Evolutionary conservation across 2,888 invertebrate species (phyloP), one percentile per base, ranked within the genome.

Genomic region (Oscheius sp.): DNA sequence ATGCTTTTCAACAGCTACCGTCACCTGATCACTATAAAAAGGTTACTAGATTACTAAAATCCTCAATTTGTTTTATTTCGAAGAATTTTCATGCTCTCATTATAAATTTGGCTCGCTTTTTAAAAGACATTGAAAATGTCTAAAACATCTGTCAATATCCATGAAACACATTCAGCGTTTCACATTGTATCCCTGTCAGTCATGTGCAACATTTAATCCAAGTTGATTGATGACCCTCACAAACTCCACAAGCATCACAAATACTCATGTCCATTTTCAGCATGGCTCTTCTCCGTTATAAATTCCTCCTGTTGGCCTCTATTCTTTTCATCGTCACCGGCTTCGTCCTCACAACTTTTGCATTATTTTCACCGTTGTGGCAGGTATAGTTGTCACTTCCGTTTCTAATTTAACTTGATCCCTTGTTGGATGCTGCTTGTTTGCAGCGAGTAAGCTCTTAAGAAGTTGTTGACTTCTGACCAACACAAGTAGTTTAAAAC

Each of bases 331-430:
- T 80, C 32, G 70, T 77, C 14, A 33, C 73, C 9, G 80, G 77
- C 0, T 67, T 80, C 1, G 36, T 78, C 1, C 72, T 80, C 8
- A 78, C 80, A 9, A 75, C 71, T 2, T 75, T 78, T 63, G 70
- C 70, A 0, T 22, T 80, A 1, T 78, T 80, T 67, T 71, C 71
- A 20, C 77, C 80, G 4, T 38, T 72, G 2, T 80, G 80, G 80
- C 76, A 80, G 77, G 79, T 59, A 26, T n/a, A n/a, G n/a, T n/a
- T n/a, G n/a, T n/a, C n/a, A n/a, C n/a, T n/a, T n/a, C n/a, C n/a
- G n/a, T n/a, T n/a, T n/a, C n/a, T n/a, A n/a, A n/a, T n/a, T n/a
- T n/a, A n/a, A n/a, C n/a, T n/a, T n/a, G n/a, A n/a, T n/a, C n/a
- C n/a, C n/a, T n/a, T n/a, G n/a, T n/a, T n/a, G n/a, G n/a, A n/a